These are phyloP conservation scores for Hyles lineata DNA, from an alignment of 2,888 invertebrate species.

Conservation along the genomic window DNA sequence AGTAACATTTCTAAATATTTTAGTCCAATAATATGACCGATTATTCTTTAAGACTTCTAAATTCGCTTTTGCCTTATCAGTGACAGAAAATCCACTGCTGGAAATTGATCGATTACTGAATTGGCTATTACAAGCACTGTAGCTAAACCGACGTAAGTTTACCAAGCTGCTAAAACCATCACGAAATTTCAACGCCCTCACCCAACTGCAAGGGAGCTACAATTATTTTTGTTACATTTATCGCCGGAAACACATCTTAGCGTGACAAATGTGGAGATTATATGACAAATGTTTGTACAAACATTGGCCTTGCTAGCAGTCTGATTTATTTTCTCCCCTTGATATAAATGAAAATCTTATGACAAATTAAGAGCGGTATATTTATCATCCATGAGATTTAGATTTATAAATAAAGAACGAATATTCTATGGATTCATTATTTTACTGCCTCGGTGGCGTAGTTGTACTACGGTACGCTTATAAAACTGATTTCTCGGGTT, in stretches of 20 bases:
- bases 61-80: too few species aligned
- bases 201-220: not conserved
- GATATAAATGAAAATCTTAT: not conserved
- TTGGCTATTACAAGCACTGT: too few species aligned
- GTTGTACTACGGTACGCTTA: too few species aligned
- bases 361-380: not conserved
- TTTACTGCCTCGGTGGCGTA: too few species aligned
- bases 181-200: constrained; percentile 4
- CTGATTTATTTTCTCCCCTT: constrained; percentile 5
- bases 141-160: not conserved
- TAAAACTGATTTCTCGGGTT: too few species aligned
- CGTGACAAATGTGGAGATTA: constrained; percentile 24
- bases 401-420: too few species aligned
- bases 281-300: constrained; percentile 15
- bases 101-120: too few species aligned
- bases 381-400: not conserved
- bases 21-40: too few species aligned
- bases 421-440: too few species aligned
- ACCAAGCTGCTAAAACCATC: not conserved
- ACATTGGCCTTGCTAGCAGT: constrained; percentile 1
- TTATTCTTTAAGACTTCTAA: too few species aligned
- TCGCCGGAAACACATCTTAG: constrained; percentile 17
- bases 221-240: constrained; percentile 20
- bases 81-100: too few species aligned
- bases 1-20: too few species aligned